Conservation (phyloP, 2,113 vertebrate genomes). For the Cavia porcellus region DNA sequence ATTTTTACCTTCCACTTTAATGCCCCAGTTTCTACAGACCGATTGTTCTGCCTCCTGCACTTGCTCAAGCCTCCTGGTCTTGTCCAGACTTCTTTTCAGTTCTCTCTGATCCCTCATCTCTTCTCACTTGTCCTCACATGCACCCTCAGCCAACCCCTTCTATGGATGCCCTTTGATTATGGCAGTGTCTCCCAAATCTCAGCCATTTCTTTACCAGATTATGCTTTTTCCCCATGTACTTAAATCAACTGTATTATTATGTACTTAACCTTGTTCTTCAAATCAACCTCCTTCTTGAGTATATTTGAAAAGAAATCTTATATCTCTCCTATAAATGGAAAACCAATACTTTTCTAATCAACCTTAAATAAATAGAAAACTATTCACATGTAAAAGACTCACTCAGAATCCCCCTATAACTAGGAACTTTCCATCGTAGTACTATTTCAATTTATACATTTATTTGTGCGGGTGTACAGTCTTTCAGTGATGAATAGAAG, state of each 20-base stretch:
- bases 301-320: constrained; percentile 1
- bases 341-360: background rate
- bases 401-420: background rate
- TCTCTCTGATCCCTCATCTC: too few relatives aligned
- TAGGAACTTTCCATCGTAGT: background rate
- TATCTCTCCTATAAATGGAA: background rate
- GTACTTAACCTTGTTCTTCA: constrained; percentile 36
- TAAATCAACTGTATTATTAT: background rate
- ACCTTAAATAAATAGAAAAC: background rate
- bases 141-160: background rate
- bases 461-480: background rate
- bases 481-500: background rate
- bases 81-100: background rate
- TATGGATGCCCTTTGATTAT: background rate
- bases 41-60: background rate
- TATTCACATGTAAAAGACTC: background rate
- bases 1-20: background rate
- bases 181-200: background rate
- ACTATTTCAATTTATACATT: background rate
- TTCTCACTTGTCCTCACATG: background rate
- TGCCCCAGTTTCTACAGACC: too few relatives aligned
- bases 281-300: background rate
- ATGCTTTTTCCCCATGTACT: background rate
- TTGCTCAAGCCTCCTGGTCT: background rate
- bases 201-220: background rate